These are phyloP conservation scores for Saccostrea cuccullata DNA, from an alignment of 1,140 invertebrate species.

Conservation along the genomic window DNA sequence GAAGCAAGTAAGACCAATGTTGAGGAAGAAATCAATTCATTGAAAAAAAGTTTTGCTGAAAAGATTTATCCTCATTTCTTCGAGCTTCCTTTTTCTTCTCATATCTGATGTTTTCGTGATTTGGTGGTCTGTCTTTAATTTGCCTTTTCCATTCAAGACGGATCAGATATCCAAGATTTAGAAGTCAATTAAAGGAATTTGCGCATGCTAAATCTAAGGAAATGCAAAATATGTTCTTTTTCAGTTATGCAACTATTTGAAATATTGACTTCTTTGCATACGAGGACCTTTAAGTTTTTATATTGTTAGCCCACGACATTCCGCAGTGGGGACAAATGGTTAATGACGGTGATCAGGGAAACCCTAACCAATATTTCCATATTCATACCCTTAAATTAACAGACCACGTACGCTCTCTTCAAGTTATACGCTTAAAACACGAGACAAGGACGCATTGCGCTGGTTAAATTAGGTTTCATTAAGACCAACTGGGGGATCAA, in stretches of 20 bases:
- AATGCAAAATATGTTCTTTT: background rate
- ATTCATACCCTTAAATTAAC: no score
- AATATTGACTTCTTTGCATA: background rate
- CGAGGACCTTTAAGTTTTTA: background rate
- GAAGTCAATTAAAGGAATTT: background rate
- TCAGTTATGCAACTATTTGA: background rate
- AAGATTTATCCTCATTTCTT: background rate
- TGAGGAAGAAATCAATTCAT: background rate
- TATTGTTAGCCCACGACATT: background rate
- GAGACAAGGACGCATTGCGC: no score
- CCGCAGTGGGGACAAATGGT: no score
- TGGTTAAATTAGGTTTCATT: no score
- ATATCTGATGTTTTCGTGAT: background rate
- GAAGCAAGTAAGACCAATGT: background rate
- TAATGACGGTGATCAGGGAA: no score
- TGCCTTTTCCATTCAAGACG: background rate
- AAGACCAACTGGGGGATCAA: no score
- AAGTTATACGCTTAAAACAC: no score
- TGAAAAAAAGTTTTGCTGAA: background rate
- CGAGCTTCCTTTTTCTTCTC: background rate
- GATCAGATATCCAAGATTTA: background rate
- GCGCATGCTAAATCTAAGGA: background rate
- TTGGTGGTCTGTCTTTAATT: background rate
- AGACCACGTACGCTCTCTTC: no score
- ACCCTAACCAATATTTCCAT: no score